phyloP scores from a whole-genome alignment of 2,797 vertebrate genomes.

The Moxostoma hubbsi region DNA sequence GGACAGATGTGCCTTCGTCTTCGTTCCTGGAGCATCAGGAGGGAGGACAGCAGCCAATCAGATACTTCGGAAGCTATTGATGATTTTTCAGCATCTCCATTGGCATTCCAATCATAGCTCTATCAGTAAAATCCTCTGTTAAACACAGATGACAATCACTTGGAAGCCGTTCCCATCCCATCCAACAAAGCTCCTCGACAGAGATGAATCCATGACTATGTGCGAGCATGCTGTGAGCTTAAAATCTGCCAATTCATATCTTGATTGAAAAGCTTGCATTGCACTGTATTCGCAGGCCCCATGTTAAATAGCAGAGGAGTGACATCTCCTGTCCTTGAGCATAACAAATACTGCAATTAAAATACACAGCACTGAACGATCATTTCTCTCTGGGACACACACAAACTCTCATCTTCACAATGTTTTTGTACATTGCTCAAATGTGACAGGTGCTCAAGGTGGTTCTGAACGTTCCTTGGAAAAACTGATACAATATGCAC shows the following conservation, averaged over 20 bases:
- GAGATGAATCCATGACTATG: conserved; percentile 22
- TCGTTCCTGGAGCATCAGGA: conserved; percentile 19
- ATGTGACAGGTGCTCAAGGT: conserved; percentile 29
- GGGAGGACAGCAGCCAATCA: conserved; percentile 18
- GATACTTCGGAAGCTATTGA: conserved; percentile 13
- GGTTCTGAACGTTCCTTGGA: conserved; percentile 29
- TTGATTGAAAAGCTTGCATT: conserved; percentile 40
- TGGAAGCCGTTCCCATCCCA: conserved; percentile 22
- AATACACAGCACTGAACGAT: conserved; percentile 40
- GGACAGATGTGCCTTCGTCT: conserved; percentile 21
- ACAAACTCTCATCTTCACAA: conserved; percentile 35
- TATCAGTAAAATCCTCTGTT: conserved; percentile 26
- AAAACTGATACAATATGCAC: conserved; percentile 43
- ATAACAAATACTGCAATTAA: conserved; percentile 54
- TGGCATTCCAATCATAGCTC: conserved; percentile 46
- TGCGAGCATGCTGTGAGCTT: conserved; percentile 12
- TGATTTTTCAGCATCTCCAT: conserved; percentile 43
- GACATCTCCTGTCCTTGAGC: conserved; percentile 46
- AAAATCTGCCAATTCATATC: conserved; percentile 48
- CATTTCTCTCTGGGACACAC: conserved; percentile 44
- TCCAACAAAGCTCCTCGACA: conserved; percentile 27
- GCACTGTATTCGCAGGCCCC: conserved; percentile 47
- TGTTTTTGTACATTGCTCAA: conserved; percentile 44
- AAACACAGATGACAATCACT: conserved; percentile 23
- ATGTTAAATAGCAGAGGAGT: conserved; percentile 43